A percentile compares a stretch with the other conserved stretches of the same genome.
Conservation (phyloP, 2,797 vertebrate genomes). For the Cyprinella venusta region DNA sequence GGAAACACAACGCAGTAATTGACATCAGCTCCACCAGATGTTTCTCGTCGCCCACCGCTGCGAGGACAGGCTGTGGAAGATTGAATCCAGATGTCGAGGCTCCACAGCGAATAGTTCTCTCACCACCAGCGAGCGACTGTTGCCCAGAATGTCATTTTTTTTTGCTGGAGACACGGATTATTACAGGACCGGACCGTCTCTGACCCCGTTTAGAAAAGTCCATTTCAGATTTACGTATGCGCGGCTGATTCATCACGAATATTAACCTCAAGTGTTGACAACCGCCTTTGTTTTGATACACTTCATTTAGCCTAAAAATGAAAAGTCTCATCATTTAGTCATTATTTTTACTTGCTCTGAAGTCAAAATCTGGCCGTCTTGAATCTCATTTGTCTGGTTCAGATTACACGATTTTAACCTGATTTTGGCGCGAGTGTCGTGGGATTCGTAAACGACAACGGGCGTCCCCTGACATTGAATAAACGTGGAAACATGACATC, state of each 20-base stretch:
- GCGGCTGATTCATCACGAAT: conserved; percentile 16
- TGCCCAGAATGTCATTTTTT: conserved; percentile 69
- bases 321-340: neutral
- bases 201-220: conserved; percentile 50
- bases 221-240: conserved; percentile 31
- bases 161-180: conserved; percentile 73
- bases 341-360: neutral
- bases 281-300: conserved; percentile 5
- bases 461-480: too few species aligned
- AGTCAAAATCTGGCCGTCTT: neutral
- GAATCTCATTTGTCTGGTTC: neutral
- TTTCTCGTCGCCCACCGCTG: conserved; percentile 78
- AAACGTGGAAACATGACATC: too few species aligned
- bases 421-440: too few species aligned
- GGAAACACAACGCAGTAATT: conserved; percentile 82
- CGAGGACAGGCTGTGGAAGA: conserved; percentile 69
- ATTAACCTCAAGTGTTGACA: conserved; percentile 17
- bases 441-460: too few species aligned
- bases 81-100: conserved; percentile 81
- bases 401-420: too few species aligned
- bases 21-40: conserved; percentile 83
- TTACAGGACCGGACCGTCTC: conserved; percentile 64
- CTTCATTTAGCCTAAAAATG: conserved; percentile 1
- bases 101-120: conserved; percentile 53
- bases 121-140: conserved; percentile 72